Conservation (phyloP, 2,113 vertebrate genomes). For the Progne subis region DNA sequence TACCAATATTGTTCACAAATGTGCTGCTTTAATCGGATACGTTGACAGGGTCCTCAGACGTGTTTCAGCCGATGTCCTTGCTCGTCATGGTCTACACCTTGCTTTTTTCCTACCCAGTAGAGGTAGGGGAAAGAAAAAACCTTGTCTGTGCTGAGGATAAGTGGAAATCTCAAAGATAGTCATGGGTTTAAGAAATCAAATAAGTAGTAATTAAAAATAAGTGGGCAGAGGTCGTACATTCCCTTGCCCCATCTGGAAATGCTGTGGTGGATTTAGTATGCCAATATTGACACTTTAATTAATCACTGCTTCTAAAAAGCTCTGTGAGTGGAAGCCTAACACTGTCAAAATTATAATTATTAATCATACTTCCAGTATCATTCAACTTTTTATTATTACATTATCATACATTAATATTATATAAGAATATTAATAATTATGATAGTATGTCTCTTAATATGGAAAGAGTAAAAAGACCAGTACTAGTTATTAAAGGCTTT, state of each 20-base stretch:
- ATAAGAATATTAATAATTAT: not conserved
- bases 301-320: constrained; percentile 23
- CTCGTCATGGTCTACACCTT: not conserved
- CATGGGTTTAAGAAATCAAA: constrained; percentile 27
- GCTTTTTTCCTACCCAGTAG: not conserved
- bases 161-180: not conserved
- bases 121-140: not conserved
- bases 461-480: not conserved
- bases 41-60: fast-evolving
- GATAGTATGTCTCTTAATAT: not conserved
- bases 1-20: not conserved
- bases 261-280: constrained; percentile 5
- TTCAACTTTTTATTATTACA: constrained; percentile 17
- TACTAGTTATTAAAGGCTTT: not conserved
- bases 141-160: not conserved
- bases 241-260: constrained; percentile 12
- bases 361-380: not conserved
- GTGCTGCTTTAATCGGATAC: fast-evolving
- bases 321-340: not conserved
- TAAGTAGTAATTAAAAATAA: constrained; percentile 47
- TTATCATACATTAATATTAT: constrained; percentile 30
- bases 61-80: fast-evolving
- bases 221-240: not conserved
- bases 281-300: constrained; percentile 52
- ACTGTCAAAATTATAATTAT: not conserved